Evolutionary conservation across 2,888 invertebrate genomes (phyloP).

Genomic region (Drosophila melanocephala): DNA sequence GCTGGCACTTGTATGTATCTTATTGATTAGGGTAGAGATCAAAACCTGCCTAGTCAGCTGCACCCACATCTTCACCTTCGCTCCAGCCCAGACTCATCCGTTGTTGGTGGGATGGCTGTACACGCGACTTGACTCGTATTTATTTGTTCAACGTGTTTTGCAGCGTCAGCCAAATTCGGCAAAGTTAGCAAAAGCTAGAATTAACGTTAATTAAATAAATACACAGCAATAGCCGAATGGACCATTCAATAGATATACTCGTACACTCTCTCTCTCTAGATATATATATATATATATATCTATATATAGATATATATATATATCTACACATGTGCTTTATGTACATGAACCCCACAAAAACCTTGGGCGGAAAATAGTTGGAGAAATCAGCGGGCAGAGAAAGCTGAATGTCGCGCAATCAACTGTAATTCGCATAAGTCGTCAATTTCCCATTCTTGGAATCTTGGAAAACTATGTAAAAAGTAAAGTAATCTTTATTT

Average conservation of each 20-base stretch:
- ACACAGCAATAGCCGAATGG: constrained; percentile 42
- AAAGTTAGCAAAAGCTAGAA: constrained; percentile 46
- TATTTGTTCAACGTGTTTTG: constrained; percentile 58
- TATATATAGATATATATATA: neutral
- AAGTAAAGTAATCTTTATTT: neutral
- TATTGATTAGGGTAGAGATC: neutral
- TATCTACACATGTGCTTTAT: neutral
- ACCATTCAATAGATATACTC: constrained; percentile 12
- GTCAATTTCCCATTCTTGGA: neutral
- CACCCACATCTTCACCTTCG: neutral
- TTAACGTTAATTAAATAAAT: constrained; percentile 67
- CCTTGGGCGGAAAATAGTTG: neutral
- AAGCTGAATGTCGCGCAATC: constrained; percentile 3
- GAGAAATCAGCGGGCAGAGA: constrained; percentile 13
- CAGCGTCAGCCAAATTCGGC: constrained; percentile 52
- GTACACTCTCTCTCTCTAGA: neutral
- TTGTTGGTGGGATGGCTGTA: neutral
- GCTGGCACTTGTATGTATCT: constrained; percentile 3
- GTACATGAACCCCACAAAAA: neutral
- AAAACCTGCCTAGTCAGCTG: constrained; percentile 6
- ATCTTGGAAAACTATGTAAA: neutral
- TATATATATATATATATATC: neutral
- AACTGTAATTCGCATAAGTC: neutral
- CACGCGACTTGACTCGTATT: constrained; percentile 69
- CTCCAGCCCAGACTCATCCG: neutral